A percentile compares a stretch with the other conserved stretches of the same genome.
Conservation (phyloP, 2,797 vertebrate genomes). For the Neomorphus geoffroyi region DNA sequence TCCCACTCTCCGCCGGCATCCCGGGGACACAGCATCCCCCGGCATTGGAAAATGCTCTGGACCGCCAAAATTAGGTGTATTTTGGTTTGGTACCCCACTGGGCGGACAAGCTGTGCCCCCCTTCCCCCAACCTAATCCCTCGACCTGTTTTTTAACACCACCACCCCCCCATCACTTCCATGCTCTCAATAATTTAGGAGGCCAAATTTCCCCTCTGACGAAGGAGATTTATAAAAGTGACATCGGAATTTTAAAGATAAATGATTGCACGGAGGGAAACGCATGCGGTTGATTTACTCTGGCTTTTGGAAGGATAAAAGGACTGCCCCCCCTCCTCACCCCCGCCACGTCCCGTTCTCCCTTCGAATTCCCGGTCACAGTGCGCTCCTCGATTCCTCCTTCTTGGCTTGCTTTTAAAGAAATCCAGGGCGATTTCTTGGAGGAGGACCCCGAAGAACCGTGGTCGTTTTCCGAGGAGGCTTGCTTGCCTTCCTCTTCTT, state of each 20-base stretch:
- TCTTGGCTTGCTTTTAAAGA: background rate
- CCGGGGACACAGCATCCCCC: background rate
- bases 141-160: accelerated
- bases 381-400: background rate
- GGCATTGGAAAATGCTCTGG: background rate
- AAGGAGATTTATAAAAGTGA: conserved; percentile 40
- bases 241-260: conserved; percentile 64
- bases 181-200: background rate
- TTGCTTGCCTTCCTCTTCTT: background rate
- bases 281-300: conserved; percentile 9
- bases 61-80: background rate
- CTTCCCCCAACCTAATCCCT: background rate
- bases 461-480: background rate
- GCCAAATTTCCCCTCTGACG: background rate
- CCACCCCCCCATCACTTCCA: accelerated
- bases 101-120: accelerated
- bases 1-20: background rate
- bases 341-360: background rate
- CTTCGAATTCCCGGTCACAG: no score
- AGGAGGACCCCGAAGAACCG: background rate
- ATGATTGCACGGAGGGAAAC: conserved; percentile 11
- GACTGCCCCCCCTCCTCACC: background rate
- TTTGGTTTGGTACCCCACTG: accelerated
- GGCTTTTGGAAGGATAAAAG: conserved; percentile 31
- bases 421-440: background rate